These are phyloP conservation scores for Sitta europaea DNA, from an alignment of 2,113 vertebrate genomes.

Conservation along the genomic window DNA sequence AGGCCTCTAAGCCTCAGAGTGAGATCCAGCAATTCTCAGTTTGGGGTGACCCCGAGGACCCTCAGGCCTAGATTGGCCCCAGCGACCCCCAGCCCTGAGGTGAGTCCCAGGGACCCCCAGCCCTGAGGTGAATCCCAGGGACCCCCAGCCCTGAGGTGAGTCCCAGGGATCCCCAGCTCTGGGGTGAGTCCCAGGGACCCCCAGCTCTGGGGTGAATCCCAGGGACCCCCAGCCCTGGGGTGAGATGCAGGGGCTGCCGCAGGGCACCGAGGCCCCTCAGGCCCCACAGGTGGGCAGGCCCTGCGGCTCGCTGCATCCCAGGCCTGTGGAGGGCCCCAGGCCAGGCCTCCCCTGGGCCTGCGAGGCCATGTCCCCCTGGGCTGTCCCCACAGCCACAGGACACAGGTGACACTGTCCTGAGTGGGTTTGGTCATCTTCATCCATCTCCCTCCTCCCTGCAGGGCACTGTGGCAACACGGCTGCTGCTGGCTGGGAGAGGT, in stretches of 20 bases:
- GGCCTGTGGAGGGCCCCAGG: not conserved
- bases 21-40: no score
- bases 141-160: not conserved
- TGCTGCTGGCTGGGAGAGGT: rapidly evolving
- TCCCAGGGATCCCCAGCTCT: not conserved
- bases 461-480: not conserved
- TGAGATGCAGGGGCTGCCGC: not conserved
- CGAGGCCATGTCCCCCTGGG: rapidly evolving
- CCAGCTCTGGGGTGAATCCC: not conserved
- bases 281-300: not conserved
- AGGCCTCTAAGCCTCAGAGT: not conserved
- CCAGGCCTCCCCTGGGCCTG: not conserved
- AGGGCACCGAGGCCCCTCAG: not conserved
- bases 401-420: not conserved
- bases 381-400: not conserved
- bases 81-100: not conserved
- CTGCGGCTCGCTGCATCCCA: rapidly evolving
- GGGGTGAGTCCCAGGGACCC: not conserved
- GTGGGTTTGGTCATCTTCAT: not conserved
- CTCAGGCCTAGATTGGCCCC: not conserved
- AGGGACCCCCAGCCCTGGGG: not conserved
- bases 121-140: not conserved
- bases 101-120: not conserved
- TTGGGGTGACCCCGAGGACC: not conserved
- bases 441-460: not conserved